phyloP scores from a whole-genome alignment of 1,140 invertebrate genomes.

The Bicyclus anynana region DNA sequence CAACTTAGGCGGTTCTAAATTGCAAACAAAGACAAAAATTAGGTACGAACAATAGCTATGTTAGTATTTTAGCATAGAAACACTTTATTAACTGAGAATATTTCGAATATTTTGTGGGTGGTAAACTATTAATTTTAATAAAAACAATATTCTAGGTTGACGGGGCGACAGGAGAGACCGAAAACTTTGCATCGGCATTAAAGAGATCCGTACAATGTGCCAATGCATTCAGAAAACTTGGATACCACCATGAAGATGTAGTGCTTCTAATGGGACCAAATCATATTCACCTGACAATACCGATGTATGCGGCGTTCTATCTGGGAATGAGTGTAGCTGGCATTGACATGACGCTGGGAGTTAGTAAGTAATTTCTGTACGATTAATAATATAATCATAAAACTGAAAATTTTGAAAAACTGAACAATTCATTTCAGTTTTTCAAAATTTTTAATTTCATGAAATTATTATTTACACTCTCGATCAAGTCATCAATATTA shows the following conservation, averaged over 20 bases:
- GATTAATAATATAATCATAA: too few relatives aligned
- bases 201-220: constrained; percentile 45
- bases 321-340: constrained; percentile 37
- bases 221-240: constrained; percentile 50
- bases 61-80: too few relatives aligned
- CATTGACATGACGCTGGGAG: constrained; percentile 34
- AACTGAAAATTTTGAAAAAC: too few relatives aligned
- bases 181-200: constrained; percentile 56
- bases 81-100: too few relatives aligned
- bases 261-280: constrained; percentile 59
- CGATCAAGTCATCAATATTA: too few relatives aligned
- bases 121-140: neutral
- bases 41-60: too few relatives aligned
- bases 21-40: too few relatives aligned
- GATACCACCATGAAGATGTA: constrained; percentile 62
- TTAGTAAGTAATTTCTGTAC: constrained; percentile 33
- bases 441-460: too few relatives aligned
- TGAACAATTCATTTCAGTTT: too few relatives aligned
- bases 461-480: too few relatives aligned
- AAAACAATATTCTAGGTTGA: constrained; percentile 55
- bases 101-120: too few relatives aligned
- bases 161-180: constrained; percentile 52
- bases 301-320: constrained; percentile 56
- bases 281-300: constrained; percentile 57
- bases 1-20: too few relatives aligned